phyloP scores from a whole-genome alignment of 2,797 vertebrate species.

The Lutjanus campechanus region DNA sequence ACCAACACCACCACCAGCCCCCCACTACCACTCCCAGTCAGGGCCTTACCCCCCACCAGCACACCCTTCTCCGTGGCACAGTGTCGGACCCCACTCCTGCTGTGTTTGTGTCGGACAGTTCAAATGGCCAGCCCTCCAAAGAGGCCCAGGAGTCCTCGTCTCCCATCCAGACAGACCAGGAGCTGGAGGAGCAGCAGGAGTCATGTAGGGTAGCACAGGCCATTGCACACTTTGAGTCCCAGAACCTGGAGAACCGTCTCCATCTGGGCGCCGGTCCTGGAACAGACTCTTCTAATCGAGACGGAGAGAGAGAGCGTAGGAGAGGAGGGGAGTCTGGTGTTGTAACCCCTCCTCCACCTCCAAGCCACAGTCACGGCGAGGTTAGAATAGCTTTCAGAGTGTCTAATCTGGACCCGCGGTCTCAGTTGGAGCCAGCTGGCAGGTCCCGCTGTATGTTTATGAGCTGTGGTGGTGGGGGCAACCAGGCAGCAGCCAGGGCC shows the following conservation, averaged over 20 bases:
- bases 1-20: conserved; percentile 67
- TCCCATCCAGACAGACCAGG: conserved; percentile 79
- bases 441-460: conserved; percentile 90
- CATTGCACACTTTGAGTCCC: conserved; percentile 94
- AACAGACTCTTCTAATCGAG: conserved; percentile 57
- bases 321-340: conserved; percentile 57
- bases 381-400: conserved; percentile 95
- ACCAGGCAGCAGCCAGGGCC: conserved; percentile 84
- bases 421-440: conserved; percentile 83
- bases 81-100: conserved; percentile 77
- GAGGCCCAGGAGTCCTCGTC: conserved; percentile 74
- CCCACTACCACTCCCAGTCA: conserved; percentile 44
- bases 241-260: conserved; percentile 81
- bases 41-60: conserved; percentile 72
- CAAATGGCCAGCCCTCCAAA: conserved; percentile 66
- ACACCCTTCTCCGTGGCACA: conserved; percentile 74
- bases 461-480: conserved; percentile 85
- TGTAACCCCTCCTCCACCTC: conserved; percentile 67
- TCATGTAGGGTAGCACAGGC: conserved; percentile 92
- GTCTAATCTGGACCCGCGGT: conserved; percentile 89
- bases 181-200: conserved; percentile 85
- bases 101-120: conserved; percentile 86
- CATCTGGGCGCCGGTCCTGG: conserved; percentile 67
- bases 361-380: conserved; percentile 85
- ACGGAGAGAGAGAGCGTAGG: conserved; percentile 56